Conservation (phyloP, 2,113 vertebrate genomes). For the Neomonachus schauinslandi region DNA sequence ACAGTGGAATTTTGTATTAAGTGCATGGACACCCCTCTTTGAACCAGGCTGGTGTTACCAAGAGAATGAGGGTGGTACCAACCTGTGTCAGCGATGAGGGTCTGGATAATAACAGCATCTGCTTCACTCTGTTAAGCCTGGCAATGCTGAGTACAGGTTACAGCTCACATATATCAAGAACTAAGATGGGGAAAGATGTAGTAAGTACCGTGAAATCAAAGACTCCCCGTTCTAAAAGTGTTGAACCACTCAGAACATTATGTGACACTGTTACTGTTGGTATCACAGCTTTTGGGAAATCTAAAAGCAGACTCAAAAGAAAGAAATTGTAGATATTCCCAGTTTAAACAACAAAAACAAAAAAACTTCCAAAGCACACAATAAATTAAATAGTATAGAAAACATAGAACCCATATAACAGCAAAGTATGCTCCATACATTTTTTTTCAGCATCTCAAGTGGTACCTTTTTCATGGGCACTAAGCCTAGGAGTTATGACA, state of each 20-base stretch:
- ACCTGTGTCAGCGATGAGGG: background rate
- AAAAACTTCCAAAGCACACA: background rate
- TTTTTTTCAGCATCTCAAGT: background rate
- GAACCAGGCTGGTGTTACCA: background rate
- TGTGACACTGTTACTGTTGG: background rate
- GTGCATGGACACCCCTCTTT: background rate
- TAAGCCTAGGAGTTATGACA: conserved; percentile 52
- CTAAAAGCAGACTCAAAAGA: background rate
- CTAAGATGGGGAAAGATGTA: background rate
- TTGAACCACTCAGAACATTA: background rate
- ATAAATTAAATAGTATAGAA: background rate
- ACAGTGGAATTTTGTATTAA: background rate
- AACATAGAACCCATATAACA: background rate
- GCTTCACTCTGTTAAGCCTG: background rate
- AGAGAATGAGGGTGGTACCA: background rate
- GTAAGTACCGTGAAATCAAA: background rate
- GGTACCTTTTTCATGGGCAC: conserved; percentile 38
- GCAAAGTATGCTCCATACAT: background rate
- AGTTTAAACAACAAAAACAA: background rate
- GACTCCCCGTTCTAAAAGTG: background rate
- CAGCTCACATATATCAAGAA: background rate
- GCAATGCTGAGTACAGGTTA: background rate
- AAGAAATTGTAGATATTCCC: background rate
- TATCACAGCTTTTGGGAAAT: background rate
- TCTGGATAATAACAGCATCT: background rate